These are phyloP conservation scores for Apantesis nais DNA, from an alignment of 2,888 invertebrate species.

Conservation along the genomic window DNA sequence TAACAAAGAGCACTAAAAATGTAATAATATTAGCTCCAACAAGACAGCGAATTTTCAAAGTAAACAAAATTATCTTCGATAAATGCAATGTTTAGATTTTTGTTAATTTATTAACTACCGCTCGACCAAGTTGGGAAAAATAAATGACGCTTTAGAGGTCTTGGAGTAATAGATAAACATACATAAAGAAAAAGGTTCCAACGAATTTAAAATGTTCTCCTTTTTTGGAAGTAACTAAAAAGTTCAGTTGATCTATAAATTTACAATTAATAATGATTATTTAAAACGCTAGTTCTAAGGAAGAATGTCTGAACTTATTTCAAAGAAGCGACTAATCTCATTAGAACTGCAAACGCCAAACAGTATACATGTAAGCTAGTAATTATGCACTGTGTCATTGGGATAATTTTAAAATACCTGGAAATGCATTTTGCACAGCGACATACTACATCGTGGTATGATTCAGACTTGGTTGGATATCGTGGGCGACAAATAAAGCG, in stretches of 20 bases:
- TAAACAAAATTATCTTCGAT: too few species aligned
- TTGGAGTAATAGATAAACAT: too few species aligned
- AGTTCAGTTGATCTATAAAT: not conserved
- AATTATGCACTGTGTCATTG: constrained; percentile 46
- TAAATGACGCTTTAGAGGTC: too few species aligned
- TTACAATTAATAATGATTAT: not conserved
- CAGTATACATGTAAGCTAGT: constrained; percentile 23
- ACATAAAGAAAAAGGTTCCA: too few species aligned
- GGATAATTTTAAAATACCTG: constrained; percentile 57
- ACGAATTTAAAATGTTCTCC: too few species aligned
- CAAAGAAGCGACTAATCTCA: constrained; percentile 36
- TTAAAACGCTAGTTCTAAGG: not conserved
- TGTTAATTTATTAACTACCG: too few species aligned
- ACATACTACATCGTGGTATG: constrained; percentile 53
- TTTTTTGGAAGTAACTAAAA: too few species aligned
- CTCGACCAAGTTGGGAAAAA: too few species aligned
- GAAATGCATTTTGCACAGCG: constrained; percentile 60
- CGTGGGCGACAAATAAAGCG: constrained; percentile 71
- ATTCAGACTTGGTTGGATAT: constrained; percentile 59
- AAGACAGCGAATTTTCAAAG: too few species aligned
- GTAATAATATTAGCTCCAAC: too few species aligned
- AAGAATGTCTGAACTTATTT: constrained; percentile 16
- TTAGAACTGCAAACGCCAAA: constrained; percentile 36
- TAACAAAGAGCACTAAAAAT: too few species aligned
- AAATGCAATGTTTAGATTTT: too few species aligned